Base-by-base conservation (phyloP, 2,888 invertebrate species). In the Lacanobia oleracea region DNA sequence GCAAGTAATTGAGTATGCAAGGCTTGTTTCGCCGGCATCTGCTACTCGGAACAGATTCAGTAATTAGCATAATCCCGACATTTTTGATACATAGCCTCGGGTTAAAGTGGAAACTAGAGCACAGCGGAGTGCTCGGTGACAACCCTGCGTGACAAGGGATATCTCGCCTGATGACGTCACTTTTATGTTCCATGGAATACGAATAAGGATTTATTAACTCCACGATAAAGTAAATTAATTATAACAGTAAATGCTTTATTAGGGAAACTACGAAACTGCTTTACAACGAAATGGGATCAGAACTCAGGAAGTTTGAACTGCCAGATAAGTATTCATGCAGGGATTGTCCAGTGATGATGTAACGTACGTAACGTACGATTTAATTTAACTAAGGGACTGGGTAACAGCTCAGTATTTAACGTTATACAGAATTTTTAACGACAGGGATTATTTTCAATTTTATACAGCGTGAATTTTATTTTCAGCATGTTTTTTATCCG, bases 21-120 rank as follows among this genome's bases (percentile, higher is more conserved):
- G 68, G 21, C 76, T 67, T 79, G 83, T 83, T 72, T 57, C 54
- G 40, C 53, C 59, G 18, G 63, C 85, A 85, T 85, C 83, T 79
- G 80, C n/a, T 79, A 48, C 79, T 67, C 37, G 57, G 53, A 82
- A 80, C 85, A 84, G 82, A 88, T 83, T 81, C 79, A 75, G 76
- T 80, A 85, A 85, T 88, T 87, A 86, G 80, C 87, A 87, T 87
- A 87, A 82, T 79, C 65, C 75, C 63, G 75, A 81, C 78, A 80
- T 83, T 85, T 85, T 85, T 83, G 77, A 85, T 77, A 76, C 72
- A 86, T 79, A 76, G 81, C 77, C 62, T 67, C 65, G 70, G 75
- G 70, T 78, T 79, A 50, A 53, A 56, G 67, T 56, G 65, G 67
- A 75, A 78, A 77, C 68, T 72, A 67, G 72, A 83, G 69, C 75